A percentile compares a stretch with the other conserved stretches of the same genome.
These are phyloP conservation scores for Myrmophylax atrothorax DNA, from an alignment of 2,113 vertebrate genomes.

Conservation along the genomic window DNA sequence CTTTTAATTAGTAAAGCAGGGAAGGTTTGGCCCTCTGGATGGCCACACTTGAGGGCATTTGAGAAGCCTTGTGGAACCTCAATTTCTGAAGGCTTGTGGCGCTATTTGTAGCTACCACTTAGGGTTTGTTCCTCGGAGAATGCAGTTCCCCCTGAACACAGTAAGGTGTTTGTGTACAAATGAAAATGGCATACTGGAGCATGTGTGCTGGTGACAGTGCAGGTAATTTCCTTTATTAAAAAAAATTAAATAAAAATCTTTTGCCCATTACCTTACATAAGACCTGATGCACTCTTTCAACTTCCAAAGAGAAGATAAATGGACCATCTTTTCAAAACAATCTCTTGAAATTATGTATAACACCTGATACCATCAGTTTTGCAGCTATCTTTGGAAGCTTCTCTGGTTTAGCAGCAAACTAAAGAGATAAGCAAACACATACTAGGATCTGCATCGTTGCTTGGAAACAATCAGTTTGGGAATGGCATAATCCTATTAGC, in stretches of 20 bases:
- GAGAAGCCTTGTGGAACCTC: not conserved
- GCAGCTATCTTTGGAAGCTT: slow-evolving; percentile 39
- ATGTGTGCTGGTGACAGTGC: not conserved
- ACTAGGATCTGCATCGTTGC: slow-evolving; percentile 63
- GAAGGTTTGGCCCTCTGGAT: not conserved
- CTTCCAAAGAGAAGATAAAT: slow-evolving; percentile 4
- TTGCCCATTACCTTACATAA: not conserved
- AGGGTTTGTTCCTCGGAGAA: not conserved
- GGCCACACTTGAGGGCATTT: not conserved
- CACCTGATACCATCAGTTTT: slow-evolving; percentile 49
- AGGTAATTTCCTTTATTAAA: not conserved
- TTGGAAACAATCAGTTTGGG: slow-evolving; percentile 69
- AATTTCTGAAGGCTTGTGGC: not conserved
- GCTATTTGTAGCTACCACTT: not conserved
- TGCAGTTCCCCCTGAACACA: not conserved
- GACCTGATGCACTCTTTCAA: not conserved
- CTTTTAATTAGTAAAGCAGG: slow-evolving; percentile 29
- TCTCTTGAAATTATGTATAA: slow-evolving; percentile 1
- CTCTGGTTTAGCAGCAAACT: slow-evolving; percentile 29
- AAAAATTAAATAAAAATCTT: not conserved
- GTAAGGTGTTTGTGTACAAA: not conserved
- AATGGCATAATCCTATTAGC: slow-evolving; percentile 60
- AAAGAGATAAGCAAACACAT: slow-evolving; percentile 51
- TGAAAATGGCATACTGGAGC: not conserved
- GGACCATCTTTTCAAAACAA: not conserved